A percentile compares a stretch with the other conserved stretches of the same genome.
Evolutionary conservation across 2,797 vertebrate genomes (phyloP).

Genomic region (Agapornis canus): DNA sequence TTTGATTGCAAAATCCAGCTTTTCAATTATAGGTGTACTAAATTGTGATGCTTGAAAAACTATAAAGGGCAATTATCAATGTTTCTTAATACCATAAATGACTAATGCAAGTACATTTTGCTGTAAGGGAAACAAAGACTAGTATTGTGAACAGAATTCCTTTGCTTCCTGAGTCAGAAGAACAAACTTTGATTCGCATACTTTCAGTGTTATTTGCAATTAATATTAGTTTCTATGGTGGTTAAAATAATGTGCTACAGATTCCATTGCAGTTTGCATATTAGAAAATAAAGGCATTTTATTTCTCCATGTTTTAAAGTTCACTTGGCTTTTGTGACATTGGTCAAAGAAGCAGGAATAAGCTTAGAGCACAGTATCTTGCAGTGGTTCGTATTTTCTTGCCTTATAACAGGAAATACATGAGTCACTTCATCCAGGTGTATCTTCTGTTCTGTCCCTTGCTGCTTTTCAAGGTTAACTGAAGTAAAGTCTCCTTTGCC

Average conservation of each 20-base stretch:
- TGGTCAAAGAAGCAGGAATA: neutral
- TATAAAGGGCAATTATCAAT: slow-evolving; percentile 84
- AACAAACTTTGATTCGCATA: slow-evolving; percentile 63
- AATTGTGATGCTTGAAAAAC: slow-evolving; percentile 80
- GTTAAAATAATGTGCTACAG: slow-evolving; percentile 36
- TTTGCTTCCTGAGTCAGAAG: slow-evolving; percentile 56
- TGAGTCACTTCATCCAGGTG: neutral
- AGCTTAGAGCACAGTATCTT: neutral
- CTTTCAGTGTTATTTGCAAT: slow-evolving; percentile 62
- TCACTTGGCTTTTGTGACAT: neutral
- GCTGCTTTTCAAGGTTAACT: neutral
- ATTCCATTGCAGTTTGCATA: slow-evolving; percentile 28
- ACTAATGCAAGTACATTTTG: slow-evolving; percentile 78
- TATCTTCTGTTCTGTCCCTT: neutral
- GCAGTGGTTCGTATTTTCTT: neutral
- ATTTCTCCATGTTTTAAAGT: slow-evolving; percentile 18
- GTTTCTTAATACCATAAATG: slow-evolving; percentile 80
- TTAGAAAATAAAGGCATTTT: slow-evolving; percentile 34
- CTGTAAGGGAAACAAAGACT: slow-evolving; percentile 73
- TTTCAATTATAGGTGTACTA: slow-evolving; percentile 84
- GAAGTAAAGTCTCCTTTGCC: neutral
- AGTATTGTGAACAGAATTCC: slow-evolving; percentile 65
- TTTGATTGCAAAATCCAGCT: slow-evolving; percentile 82
- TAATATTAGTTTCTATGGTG: slow-evolving; percentile 63
- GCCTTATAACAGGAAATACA: neutral